Evolutionary conservation across 53 echinoderm and acorn worm genomes (phyloP).

Genomic region (Mesocentrotus franciscanus): DNA sequence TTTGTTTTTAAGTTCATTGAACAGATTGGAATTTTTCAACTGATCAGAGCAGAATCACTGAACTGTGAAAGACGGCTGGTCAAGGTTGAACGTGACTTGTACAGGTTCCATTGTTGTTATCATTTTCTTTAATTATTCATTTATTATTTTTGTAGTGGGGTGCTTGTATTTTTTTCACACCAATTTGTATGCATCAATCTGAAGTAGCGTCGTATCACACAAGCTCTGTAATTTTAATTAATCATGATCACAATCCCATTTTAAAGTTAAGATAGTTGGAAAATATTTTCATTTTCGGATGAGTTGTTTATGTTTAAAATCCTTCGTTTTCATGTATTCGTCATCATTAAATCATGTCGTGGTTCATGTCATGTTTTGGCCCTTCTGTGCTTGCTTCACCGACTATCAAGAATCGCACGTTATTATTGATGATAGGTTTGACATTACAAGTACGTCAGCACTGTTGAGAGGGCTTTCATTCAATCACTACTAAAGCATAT

Average conservation of each 20-base stretch:
- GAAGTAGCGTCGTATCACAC: too few species aligned
- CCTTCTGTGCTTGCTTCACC: not conserved
- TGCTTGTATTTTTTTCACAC: too few species aligned
- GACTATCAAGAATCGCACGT: not conserved
- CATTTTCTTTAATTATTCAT: too few species aligned
- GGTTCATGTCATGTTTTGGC: not conserved
- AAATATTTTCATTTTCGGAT: too few species aligned
- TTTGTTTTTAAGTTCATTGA: not conserved
- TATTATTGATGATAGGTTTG: slow-evolving; percentile 1
- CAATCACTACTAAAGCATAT: not conserved
- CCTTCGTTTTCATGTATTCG: not conserved
- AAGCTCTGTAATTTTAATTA: too few species aligned
- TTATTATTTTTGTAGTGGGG: too few species aligned
- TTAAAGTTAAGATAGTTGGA: too few species aligned
- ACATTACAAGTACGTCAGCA: slow-evolving; percentile 34
- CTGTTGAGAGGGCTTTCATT: slow-evolving; percentile 8
- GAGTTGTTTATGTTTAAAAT: too few species aligned
- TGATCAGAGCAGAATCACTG: not conserved
- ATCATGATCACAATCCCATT: too few species aligned
- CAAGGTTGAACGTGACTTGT: not conserved
- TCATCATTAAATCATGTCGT: not conserved
- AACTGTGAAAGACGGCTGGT: not conserved
- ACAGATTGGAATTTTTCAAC: not conserved
- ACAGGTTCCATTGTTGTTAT: too few species aligned
- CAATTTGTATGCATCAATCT: too few species aligned